These are phyloP conservation scores for Laticauda laticaudata DNA, from an alignment of 2,113 vertebrate species.

Conservation along the genomic window DNA sequence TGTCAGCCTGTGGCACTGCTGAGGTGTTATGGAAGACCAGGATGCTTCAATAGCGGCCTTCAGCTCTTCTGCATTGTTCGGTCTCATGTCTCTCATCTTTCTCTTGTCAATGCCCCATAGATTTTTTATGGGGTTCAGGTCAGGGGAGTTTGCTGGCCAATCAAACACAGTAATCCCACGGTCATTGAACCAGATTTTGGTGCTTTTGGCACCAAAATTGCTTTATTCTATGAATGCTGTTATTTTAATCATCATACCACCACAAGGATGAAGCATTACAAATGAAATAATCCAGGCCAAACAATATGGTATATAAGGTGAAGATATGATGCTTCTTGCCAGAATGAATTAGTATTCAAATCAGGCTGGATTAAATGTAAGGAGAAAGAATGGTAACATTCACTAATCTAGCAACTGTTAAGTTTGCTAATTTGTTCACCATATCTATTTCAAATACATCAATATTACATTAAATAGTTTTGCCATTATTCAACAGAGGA, in stretches of 20 bases:
- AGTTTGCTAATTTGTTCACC: neutral
- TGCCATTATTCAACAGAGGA: neutral
- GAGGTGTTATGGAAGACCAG: no score
- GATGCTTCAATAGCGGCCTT: no score
- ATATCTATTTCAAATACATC: neutral
- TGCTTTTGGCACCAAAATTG: neutral
- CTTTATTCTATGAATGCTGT: conserved; percentile 12
- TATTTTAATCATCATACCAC: neutral
- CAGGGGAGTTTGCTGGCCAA: no score
- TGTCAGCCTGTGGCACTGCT: no score
- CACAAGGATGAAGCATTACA: neutral
- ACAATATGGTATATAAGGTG: neutral
- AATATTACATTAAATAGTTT: neutral
- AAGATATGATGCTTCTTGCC: neutral
- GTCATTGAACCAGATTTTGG: no score
- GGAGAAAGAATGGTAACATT: neutral
- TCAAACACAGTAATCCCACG: no score
- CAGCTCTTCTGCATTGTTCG: no score
- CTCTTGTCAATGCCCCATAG: no score
- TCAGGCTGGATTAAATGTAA: neutral
- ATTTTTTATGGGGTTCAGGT: no score
- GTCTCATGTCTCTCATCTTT: no score
- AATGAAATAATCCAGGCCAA: neutral
- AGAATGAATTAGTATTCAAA: neutral
- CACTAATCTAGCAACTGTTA: neutral